phyloP scores from a whole-genome alignment of 2,113 vertebrate species.

The Lynx canadensis region DNA sequence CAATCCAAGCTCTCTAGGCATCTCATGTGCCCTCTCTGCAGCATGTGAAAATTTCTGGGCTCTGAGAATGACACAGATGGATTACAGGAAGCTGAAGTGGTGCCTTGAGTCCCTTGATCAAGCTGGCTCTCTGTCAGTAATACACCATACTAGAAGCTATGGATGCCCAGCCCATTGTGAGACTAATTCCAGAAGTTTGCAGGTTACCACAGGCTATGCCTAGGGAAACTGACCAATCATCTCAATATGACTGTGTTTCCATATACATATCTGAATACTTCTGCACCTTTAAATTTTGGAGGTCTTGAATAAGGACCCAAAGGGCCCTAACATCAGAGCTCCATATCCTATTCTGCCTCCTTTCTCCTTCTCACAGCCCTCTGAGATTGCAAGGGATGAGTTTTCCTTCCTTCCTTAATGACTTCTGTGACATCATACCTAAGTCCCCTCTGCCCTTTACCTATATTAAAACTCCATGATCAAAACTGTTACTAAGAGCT shows the following conservation, averaged over 20 bases:
- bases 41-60: not conserved
- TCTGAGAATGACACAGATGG: not conserved
- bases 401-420: not conserved
- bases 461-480: constrained; percentile 11
- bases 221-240: not conserved
- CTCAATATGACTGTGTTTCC: not conserved
- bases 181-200: not conserved
- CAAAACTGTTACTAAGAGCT: not conserved
- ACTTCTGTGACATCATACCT: not conserved
- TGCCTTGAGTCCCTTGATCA: not conserved
- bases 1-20: not conserved
- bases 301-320: not conserved
- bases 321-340: not conserved
- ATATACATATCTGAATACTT: not conserved
- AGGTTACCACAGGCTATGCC: not conserved
- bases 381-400: not conserved
- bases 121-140: not conserved
- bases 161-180: not conserved
- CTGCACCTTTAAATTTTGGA: not conserved
- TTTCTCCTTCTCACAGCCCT: not conserved
- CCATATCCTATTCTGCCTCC: not conserved
- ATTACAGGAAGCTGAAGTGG: not conserved
- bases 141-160: not conserved
- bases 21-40: not conserved
- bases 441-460: not conserved